Base-by-base conservation (phyloP, 2,113 vertebrate genomes). In the Aphyosemion australe region DNA sequence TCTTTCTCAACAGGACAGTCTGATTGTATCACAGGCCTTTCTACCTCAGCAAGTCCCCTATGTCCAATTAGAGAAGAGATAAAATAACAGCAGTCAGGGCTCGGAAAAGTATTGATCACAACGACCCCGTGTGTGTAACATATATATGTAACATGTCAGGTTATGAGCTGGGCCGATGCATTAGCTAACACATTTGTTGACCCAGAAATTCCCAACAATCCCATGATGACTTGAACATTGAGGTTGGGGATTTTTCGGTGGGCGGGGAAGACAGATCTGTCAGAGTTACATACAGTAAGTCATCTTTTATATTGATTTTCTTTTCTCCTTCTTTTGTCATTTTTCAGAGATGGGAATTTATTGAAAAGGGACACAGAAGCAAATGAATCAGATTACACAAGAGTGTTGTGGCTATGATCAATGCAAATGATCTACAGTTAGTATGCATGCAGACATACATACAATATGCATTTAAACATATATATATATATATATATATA, bases 81-180 rank as follows among this genome's bases (percentile, higher is more conserved):
- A 79, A 85, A 86, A 82, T 84, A 82, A 83, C 80, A 84, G 43
- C 1, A n/a, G 78, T 72, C 76, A 55, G 41, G 48, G 37, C 79
- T 68, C 46, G 20, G 51, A 53, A 63, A 86, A 72, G 79, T 65
- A 89, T 88, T 67, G 80, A 89, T 89, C 68, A 81, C 55, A 1
- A 52, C 79, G 78, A 82, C 87, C 80, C 43, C 26, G 15, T 48
- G 82, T 77, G 72, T 73, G 76, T 76, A 79, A 76, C 77, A 80
- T 66, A 74, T 78, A 74, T 74, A 78, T 89, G 84, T 84, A 82
- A 69, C 72, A 52, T 80, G 88, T 90, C 84, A 65, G 60, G 41
- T 50, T 79, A 65, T 85, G 84, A 85, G 78, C 81, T 69, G 68
- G 75, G 68, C 79, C 76, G 88, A 89, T 83, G 86, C 79, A 84